Evolutionary conservation across 2,888 invertebrate species (phyloP).

Genomic region (Pachydiplax longipennis): DNA sequence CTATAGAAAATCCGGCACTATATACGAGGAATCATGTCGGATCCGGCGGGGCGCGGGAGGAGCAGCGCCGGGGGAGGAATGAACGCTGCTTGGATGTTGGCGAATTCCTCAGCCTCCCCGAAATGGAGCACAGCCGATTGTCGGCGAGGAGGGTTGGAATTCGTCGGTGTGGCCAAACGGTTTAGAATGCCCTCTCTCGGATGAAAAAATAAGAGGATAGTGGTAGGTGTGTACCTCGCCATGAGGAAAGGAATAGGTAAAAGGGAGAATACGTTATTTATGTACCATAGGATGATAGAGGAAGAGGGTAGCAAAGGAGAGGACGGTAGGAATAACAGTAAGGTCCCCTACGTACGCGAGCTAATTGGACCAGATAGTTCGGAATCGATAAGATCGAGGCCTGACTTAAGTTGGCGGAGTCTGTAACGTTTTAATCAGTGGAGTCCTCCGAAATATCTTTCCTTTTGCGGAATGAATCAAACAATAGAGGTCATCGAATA

Average conservation of each 20-base stretch:
- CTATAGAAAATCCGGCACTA: neutral
- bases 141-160: neutral
- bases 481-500: neutral
- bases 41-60: neutral
- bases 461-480: neutral
- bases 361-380: slow-evolving; percentile 34
- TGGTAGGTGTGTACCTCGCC: neutral
- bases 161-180: neutral
- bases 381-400: slow-evolving; percentile 20
- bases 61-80: neutral
- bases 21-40: neutral
- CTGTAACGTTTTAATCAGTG: neutral
- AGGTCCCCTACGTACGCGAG: neutral
- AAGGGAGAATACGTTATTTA: neutral
- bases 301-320: neutral
- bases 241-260: neutral
- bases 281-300: neutral
- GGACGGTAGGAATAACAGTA: neutral
- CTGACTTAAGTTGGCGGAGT: neutral
- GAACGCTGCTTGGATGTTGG: neutral
- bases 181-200: neutral
- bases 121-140: neutral
- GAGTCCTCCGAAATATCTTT: neutral
- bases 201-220: neutral
- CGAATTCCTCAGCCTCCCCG: neutral